Base-by-base conservation (phyloP, 1,140 invertebrate species). In the Teleopsis dalmanni region DNA sequence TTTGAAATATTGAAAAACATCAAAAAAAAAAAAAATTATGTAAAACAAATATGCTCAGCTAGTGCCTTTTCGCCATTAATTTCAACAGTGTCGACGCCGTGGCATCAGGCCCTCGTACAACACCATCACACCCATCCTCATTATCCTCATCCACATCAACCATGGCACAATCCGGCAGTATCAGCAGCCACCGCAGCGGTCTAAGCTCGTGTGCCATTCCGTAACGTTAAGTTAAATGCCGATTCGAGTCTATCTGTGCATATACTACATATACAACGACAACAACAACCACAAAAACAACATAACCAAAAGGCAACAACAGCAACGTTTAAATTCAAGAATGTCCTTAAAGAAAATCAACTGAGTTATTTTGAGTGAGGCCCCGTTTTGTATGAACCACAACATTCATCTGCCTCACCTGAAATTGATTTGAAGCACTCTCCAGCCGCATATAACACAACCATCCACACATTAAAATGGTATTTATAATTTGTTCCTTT, bases 1-100 rank as follows among this genome's bases (percentile, higher is more conserved):
- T 18, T 18, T 18, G 26, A 41, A 50, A 27, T 31, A 34, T 23
- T 34, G 35, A 37, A 27, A 43, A 42, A 47, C 45, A 35, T 41
- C 19, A 1, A 41, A 37, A 47, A 40, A 31, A 45, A 46, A 48
- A 41, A 40, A 9, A 37, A 46, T 43, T 52, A 57, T 44, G 59
- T 54, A 56, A 57, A 58, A 55, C 54, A 42, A 55, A 58, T 55
- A 53, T 68, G 60, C 64, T 63, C 60, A 70, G 63, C 57, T 55
- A 62, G 64, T 67, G 63, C 62, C 54, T 69, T 69, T 70, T 70
- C 60, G 60, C 59, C 66, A 64, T 70, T 70, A 65, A 67, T 70
- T 56, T 51, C 59, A 66, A 65, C 65, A 69, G 66, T 70, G 58
- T 67, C 66, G 54, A 62, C 66, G 55, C 62, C 64, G 54, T 70